Evolutionary conservation across 2,113 vertebrate species (phyloP).

Genomic region (Dissostichus mawsoni): DNA sequence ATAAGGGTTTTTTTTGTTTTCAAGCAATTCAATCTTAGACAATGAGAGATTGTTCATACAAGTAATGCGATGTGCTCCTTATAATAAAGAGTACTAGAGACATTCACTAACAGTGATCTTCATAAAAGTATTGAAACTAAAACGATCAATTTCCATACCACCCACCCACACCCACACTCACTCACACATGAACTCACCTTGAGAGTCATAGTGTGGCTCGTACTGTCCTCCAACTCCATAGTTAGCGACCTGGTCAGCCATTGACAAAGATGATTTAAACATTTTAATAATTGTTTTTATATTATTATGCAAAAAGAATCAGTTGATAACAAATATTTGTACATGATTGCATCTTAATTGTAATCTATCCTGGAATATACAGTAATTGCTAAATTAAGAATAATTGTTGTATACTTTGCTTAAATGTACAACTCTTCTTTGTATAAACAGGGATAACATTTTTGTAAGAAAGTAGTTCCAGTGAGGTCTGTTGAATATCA

Average conservation of each 20-base stretch:
- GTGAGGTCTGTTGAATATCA: neutral
- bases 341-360: no score
- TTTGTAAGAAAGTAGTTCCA: neutral
- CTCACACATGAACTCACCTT: conserved; percentile 86
- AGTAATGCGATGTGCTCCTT: neutral
- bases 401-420: no score
- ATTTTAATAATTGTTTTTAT: neutral
- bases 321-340: no score
- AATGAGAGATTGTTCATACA: no score
- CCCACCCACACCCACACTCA: neutral
- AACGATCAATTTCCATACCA: no score
- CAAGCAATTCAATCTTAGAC: no score
- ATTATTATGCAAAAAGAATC: no score
- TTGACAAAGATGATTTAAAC: neutral
- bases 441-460: no score
- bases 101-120: neutral
- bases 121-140: neutral
- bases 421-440: no score
- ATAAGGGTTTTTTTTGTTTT: no score
- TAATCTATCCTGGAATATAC: no score
- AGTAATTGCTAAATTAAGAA: no score
- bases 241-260: conserved; percentile 91
- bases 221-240: conserved; percentile 99
- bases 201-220: conserved; percentile 98
- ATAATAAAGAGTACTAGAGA: neutral